Evolutionary conservation across 2,797 vertebrate species (phyloP).

Genomic region (Tragelaphus eurycerus): DNA sequence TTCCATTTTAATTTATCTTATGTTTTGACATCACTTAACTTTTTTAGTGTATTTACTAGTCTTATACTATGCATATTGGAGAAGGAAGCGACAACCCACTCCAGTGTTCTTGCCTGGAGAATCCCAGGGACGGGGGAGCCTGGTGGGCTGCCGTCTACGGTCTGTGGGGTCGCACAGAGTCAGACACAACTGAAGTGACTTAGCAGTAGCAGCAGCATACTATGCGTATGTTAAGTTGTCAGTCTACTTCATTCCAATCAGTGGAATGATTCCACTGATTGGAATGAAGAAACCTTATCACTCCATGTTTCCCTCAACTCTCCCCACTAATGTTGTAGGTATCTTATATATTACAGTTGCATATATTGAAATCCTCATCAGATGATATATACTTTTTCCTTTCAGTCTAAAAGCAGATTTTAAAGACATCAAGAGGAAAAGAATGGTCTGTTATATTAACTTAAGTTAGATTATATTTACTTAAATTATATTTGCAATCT

Average conservation of each 20-base stretch:
- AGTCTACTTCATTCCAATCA: background rate
- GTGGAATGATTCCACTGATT: background rate
- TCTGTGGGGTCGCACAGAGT: too few relatives aligned
- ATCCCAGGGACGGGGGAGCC: too few relatives aligned
- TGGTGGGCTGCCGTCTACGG: too few relatives aligned
- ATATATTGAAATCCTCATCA: background rate
- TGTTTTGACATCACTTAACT: background rate
- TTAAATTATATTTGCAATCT: background rate
- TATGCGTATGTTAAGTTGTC: background rate
- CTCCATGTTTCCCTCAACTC: background rate
- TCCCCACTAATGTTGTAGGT: background rate
- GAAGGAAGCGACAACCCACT: too few relatives aligned
- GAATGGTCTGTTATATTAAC: background rate
- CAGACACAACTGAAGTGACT: too few relatives aligned
- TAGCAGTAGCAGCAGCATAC: background rate
- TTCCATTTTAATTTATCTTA: background rate
- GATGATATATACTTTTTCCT: background rate
- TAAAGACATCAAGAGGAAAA: background rate
- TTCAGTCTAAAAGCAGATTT: background rate
- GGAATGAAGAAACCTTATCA: background rate
- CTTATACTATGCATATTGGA: background rate
- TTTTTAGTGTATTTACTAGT: background rate
- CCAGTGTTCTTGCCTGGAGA: too few relatives aligned
- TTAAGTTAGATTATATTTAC: background rate
- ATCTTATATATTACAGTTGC: background rate